Conservation (phyloP, 2,113 vertebrate species). For the Equus quagga region DNA sequence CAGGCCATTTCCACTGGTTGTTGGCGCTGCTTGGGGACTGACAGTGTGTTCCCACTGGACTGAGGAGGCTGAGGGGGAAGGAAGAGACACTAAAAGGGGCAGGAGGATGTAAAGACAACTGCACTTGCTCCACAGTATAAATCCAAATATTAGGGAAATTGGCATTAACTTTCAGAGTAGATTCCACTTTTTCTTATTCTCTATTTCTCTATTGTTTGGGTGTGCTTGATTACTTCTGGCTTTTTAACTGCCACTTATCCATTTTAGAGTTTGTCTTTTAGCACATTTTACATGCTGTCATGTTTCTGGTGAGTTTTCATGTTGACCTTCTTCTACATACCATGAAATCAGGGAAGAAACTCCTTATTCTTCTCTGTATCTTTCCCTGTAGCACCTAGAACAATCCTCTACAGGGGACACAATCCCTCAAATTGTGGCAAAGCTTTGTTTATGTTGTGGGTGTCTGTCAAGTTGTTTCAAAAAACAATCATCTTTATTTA, state of each 20-base stretch:
- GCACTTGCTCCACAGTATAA: not conserved
- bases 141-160: not conserved
- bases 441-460: not conserved
- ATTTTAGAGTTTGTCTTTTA: not conserved
- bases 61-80: not conserved
- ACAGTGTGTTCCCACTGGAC: not conserved
- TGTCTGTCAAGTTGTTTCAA: not conserved
- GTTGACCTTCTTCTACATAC: not conserved
- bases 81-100: not conserved
- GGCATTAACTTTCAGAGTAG: not conserved
- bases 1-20: not conserved
- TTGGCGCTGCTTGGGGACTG: not conserved
- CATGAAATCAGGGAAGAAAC: not conserved
- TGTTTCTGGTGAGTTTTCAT: not conserved
- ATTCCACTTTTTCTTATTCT: not conserved
- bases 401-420: too few relatives aligned
- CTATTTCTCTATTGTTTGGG: not conserved
- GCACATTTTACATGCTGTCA: not conserved
- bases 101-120: not conserved
- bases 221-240: not conserved
- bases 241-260: not conserved
- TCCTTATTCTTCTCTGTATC: not conserved
- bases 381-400: not conserved
- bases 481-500: not conserved
- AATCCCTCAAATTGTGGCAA: not conserved